Evolutionary conservation across 1,140 invertebrate species (phyloP).

Genomic region (Hydropsyche tenuis): DNA sequence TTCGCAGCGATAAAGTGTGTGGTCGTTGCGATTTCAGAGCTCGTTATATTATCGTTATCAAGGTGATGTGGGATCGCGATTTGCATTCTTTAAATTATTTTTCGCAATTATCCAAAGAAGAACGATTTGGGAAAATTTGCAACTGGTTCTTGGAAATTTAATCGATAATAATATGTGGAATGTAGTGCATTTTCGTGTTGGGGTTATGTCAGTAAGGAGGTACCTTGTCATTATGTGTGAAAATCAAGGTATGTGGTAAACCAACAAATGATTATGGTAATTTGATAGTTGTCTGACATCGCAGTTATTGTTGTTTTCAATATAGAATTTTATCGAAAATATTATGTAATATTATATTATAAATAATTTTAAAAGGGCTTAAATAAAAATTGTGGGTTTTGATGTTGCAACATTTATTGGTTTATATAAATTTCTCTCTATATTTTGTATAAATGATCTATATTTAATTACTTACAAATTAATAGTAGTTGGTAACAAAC

Average conservation of each 20-base stretch:
- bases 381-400: not conserved
- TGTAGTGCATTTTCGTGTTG: not conserved
- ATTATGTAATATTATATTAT: not conserved
- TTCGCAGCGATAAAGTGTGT: too few species aligned
- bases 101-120: not conserved
- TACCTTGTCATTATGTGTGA: too few species aligned
- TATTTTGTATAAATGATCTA: slow-evolving; percentile 51
- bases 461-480: slow-evolving; percentile 48
- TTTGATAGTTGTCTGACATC: too few species aligned
- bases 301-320: too few species aligned
- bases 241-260: too few species aligned
- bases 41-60: too few species aligned
- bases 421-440: slow-evolving; percentile 50
- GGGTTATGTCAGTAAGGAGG: too few species aligned
- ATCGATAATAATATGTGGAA: not conserved
- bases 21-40: too few species aligned
- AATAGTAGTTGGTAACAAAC: slow-evolving; percentile 51
- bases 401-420: slow-evolving; percentile 47
- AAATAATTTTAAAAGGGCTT: not conserved
- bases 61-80: not conserved
- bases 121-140: not conserved
- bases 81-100: not conserved
- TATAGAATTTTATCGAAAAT: too few species aligned
- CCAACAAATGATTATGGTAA: too few species aligned
- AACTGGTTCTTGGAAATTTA: not conserved